A percentile compares a stretch with the other conserved stretches of the same genome.
These are phyloP conservation scores for Calypte anna DNA, from an alignment of 2,113 vertebrate species.

Conservation along the genomic window DNA sequence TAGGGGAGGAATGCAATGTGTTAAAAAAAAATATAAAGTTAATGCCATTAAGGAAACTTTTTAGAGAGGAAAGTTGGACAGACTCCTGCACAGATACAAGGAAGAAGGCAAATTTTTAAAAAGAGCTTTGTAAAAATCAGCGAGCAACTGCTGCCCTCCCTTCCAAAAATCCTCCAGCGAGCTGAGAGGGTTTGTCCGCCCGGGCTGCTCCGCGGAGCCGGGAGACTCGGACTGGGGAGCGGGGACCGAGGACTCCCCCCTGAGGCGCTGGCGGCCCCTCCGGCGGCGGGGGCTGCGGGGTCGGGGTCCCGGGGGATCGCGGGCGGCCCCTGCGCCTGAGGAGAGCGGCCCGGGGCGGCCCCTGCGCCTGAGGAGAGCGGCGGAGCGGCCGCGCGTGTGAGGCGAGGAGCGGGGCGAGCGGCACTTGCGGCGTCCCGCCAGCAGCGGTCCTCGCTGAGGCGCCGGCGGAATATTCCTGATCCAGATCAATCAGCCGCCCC, in stretches of 20 bases:
- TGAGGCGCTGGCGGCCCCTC: not conserved
- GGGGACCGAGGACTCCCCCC: not conserved
- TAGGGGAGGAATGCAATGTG: accelerated
- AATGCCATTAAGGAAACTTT: conserved; percentile 24
- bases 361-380: not conserved
- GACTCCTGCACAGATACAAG: not conserved
- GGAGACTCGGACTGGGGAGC: not conserved
- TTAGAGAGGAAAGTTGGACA: not conserved
- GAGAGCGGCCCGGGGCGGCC: not conserved
- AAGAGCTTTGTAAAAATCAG: not conserved
- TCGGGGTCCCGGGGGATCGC: not conserved
- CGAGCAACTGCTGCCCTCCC: not conserved
- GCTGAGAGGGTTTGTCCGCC: not conserved
- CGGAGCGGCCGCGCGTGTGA: not conserved
- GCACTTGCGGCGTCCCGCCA: conserved; percentile 70
- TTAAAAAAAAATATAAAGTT: not conserved
- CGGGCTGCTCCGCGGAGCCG: not conserved
- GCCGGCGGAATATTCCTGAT: conserved; percentile 67
- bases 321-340: not conserved
- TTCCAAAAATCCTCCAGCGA: not conserved
- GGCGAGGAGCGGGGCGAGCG: not conserved
- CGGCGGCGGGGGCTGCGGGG: too few species aligned
- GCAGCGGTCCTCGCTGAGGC: conserved; percentile 87
- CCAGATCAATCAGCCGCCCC: conserved; percentile 88
- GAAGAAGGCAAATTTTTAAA: not conserved